Evolutionary conservation across 1,140 invertebrate genomes (phyloP), one percentile per base, ranked within the genome.

Genomic region (Conus ventricosus): DNA sequence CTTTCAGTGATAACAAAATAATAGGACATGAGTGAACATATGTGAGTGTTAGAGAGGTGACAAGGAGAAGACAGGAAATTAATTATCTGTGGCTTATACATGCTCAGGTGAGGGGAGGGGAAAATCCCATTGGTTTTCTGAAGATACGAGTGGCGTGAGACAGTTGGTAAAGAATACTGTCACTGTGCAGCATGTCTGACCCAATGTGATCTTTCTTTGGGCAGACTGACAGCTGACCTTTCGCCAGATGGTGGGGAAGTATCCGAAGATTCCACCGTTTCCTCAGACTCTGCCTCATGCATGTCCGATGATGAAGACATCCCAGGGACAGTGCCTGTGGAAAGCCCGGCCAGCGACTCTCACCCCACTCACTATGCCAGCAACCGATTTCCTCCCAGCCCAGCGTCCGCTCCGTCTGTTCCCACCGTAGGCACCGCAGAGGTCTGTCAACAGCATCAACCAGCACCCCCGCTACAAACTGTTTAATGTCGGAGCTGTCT

Each of bases 211-310:
- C 55, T 27, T 67, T 53, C 84, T 57, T 57, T 78, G 20, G 39
- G 8, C 87, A 90, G 89, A 87, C 85, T 90, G 55, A 84, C 75
- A 75, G 89, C 87, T 51, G 87, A 90, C 80, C 25, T 67, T 17
- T 78, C 87, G 1, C 51, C 86, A 51, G 55, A 86, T 23, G 23
- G 57, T 54, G 67, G 82, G 17, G 85, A 84, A 20, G 85, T 63
- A 27, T 80, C 57, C 25, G 75, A 87, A 10, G 80, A 83, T 10
- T 75, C 53, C 54, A 83, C 55, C 67, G 8, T 75, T 15, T 53
- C 51, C 27, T 60, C 83, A 2, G 27, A n/a, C 39, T 75, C 75
- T 5, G 23, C 51, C 55, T 84, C 80, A 23, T 57, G 53, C n/a
- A 63, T 75, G 39, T 75, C 84, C 53, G 87, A 84, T 15, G 87